A percentile compares a stretch with the other conserved stretches of the same genome.
phyloP scores from a whole-genome alignment of 2,113 vertebrate genomes.

The Columba janthina region DNA sequence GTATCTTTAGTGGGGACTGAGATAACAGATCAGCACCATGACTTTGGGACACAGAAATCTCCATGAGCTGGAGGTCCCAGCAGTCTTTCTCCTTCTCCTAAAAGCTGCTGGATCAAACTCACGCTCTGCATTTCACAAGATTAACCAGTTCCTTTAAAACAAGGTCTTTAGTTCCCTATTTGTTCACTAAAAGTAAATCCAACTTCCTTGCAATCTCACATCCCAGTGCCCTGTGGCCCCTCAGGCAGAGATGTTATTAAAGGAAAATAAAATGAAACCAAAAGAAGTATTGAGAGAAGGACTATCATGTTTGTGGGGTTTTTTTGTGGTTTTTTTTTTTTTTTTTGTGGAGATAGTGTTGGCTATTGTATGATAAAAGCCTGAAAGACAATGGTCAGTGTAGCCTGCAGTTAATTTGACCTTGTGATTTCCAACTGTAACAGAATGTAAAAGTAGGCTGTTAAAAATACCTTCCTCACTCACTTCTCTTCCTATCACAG shows the following conservation, averaged over 20 bases:
- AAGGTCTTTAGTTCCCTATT: not conserved
- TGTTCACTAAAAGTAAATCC: not conserved
- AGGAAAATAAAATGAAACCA: not conserved
- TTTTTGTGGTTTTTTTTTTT: too few relatives aligned
- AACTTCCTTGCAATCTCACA: not conserved
- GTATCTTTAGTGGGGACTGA: not conserved
- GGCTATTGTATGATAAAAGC: not conserved
- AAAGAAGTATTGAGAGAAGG: not conserved
- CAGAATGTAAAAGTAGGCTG: not conserved
- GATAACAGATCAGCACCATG: not conserved
- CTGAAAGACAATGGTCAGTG: not conserved
- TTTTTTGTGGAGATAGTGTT: not conserved
- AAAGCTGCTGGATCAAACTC: not conserved
- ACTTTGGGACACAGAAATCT: not conserved
- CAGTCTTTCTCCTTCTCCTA: not conserved
- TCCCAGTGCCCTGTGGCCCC: rapidly evolving
- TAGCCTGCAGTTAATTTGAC: not conserved
- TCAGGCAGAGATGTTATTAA: not conserved
- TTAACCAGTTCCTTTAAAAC: not conserved
- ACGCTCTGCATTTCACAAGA: rapidly evolving
- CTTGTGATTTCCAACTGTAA: conserved; percentile 8
- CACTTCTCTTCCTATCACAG: not conserved
- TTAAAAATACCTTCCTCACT: conserved; percentile 17
- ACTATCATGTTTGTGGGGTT: not conserved
- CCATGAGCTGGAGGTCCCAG: not conserved